Base-by-base conservation (phyloP, 2,113 vertebrate species). In the Dolichotis patagonum region DNA sequence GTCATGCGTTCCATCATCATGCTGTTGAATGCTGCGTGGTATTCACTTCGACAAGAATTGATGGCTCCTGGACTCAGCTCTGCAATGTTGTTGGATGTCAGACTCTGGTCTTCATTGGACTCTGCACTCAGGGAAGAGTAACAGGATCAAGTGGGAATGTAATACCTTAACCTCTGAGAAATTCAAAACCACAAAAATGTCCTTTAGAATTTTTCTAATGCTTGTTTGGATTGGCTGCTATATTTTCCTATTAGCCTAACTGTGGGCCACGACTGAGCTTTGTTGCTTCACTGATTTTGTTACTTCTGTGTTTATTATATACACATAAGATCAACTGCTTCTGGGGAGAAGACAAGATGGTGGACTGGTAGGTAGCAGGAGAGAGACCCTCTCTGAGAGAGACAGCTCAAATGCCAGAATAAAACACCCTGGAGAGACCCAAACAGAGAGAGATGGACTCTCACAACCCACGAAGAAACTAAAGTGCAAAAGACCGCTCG, bases 1-100 rank as follows among this genome's bases (percentile, higher is more conserved):
- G 99, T 99, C 99, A 99, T 99, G 10, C 99, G 99, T 84, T 99
- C 99, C 99, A 99, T 99, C 99, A 99, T 99, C 99, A 99, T 99
- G 94, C 99, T 99, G 98, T 99, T 99, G 97, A 99, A 99, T 41
- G 99, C 99, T 0, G 99, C 99, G 2, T 99, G 99, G 97, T 99
- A 99, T 52, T 99, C 99, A 0, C 99, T 99, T 49, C 98, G 98
- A 30, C 99, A 99, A 1, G 99, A 99, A 24, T 99, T 99, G 96
- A 99, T 99, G 0, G 99, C 99, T 54, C 99, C 99, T 0, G 99
- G 99, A 86, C 99, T 99, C 97, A 99, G 98, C 97, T 99, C 99
- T 0, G 99, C 99, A 9, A 99, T 99, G 98, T 99, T 99, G 73
- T 99, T 99, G 54, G 98, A 98, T 67, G 98, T 98, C 88, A 99